phyloP scores from a whole-genome alignment of 2,797 vertebrate genomes.

The Clarias pachynema region DNA sequence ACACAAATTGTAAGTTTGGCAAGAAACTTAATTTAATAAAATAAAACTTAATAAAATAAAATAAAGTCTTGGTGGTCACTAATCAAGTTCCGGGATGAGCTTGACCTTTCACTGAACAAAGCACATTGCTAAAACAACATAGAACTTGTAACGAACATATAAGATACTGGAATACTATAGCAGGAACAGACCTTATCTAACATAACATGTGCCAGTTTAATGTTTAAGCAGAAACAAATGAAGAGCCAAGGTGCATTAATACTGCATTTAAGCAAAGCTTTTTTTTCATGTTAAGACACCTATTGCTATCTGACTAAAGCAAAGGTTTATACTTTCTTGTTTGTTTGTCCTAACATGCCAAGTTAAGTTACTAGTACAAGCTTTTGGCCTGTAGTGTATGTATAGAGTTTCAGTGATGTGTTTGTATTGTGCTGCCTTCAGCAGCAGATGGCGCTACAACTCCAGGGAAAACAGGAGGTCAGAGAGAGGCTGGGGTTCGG shows the following conservation, averaged over 20 bases:
- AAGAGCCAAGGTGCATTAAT: background rate
- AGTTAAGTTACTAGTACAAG: background rate
- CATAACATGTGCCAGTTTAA: background rate
- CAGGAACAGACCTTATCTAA: background rate
- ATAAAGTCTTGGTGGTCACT: background rate
- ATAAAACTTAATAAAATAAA: background rate
- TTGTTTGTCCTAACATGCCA: background rate
- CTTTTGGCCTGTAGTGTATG: slow-evolving; percentile 33
- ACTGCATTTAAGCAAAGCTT: slow-evolving; percentile 3
- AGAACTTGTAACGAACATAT: background rate
- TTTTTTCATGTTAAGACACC: background rate
- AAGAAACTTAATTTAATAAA: background rate
- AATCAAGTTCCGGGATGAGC: background rate
- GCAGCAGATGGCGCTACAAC: slow-evolving; percentile 87
- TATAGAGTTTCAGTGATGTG: slow-evolving; percentile 68
- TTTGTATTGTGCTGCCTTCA: slow-evolving; percentile 78
- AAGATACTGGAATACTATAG: background rate
- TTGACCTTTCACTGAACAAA: background rate
- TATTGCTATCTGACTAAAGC: background rate
- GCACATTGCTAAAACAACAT: background rate
- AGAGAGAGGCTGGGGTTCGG: slow-evolving; percentile 77
- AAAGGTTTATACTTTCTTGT: background rate
- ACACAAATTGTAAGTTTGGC: background rate
- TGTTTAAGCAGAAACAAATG: background rate
- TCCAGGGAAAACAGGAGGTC: slow-evolving; percentile 78